Conservation (phyloP, 2,888 invertebrate species). For the Thysanoteuthis rhombus region DNA sequence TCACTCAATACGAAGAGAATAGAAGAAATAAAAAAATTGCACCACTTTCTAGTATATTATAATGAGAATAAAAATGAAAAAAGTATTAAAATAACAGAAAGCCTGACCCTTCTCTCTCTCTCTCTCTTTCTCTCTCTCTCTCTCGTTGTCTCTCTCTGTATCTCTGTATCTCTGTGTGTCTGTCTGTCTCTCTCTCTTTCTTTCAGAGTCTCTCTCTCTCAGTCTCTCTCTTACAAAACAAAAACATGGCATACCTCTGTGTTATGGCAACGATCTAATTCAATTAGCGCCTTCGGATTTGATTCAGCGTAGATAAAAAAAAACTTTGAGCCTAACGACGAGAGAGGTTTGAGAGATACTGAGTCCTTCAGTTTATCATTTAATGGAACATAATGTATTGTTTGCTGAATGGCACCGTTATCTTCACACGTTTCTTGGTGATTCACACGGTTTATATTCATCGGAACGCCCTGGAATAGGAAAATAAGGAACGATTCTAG, state of each 20-base stretch:
- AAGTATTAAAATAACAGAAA: neutral
- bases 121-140: too few relatives aligned
- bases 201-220: too few relatives aligned
- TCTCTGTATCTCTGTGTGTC: too few relatives aligned
- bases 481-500: too few relatives aligned
- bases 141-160: too few relatives aligned
- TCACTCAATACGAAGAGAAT: accelerated
- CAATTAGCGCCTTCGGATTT: neutral
- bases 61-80: neutral
- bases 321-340: neutral
- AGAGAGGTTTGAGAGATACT: neutral
- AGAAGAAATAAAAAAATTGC: neutral
- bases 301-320: neutral
- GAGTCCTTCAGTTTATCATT: neutral
- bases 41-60: neutral
- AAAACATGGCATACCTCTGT: neutral
- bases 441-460: neutral
- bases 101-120: too few relatives aligned
- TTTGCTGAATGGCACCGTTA: neutral
- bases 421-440: neutral
- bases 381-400: neutral
- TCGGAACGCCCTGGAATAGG: neutral
- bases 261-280: neutral
- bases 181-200: too few relatives aligned
- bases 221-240: too few relatives aligned